Percentiles rank a stretch among this genome's conserved stretches.
phyloP scores from a whole-genome alignment of 1,140 invertebrate genomes.

The Drosophila sp. region DNA sequence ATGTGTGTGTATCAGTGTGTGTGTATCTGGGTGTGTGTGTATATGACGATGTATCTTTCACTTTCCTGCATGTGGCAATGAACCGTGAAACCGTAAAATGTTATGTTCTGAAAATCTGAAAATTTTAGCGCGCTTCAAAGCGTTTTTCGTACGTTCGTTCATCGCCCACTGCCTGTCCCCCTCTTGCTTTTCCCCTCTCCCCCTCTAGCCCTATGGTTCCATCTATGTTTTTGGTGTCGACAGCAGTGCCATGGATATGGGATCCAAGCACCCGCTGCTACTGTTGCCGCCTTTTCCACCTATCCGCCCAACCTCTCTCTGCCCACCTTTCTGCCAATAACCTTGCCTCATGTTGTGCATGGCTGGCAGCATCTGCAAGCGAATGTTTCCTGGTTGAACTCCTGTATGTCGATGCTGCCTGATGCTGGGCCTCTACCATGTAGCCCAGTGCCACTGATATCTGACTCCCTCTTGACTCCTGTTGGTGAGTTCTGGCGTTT shows the following conservation, averaged over 20 bases:
- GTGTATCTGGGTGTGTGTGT: constrained; percentile 22
- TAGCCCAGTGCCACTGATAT: background rate
- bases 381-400: constrained; percentile 19
- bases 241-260: constrained; percentile 20
- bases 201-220: background rate
- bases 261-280: constrained; percentile 19
- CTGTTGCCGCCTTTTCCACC: constrained; percentile 17
- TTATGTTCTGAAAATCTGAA: constrained; percentile 80
- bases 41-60: constrained; percentile 67
- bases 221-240: constrained; percentile 17
- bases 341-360: constrained; percentile 19
- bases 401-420: constrained; percentile 1
- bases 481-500: background rate
- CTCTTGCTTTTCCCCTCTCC: background rate
- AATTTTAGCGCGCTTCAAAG: constrained; percentile 76
- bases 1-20: constrained; percentile 5
- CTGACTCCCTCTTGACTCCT: constrained; percentile 5
- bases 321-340: constrained; percentile 52
- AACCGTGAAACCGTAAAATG: constrained; percentile 80
- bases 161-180: constrained; percentile 13
- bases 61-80: constrained; percentile 77
- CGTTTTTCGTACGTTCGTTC: constrained; percentile 27
- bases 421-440: background rate
- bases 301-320: background rate
- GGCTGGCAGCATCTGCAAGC: constrained; percentile 20